Evolutionary conservation across 2,797 vertebrate genomes (phyloP), one percentile per base, ranked within the genome.

Genomic region (Myripristis murdjan): DNA sequence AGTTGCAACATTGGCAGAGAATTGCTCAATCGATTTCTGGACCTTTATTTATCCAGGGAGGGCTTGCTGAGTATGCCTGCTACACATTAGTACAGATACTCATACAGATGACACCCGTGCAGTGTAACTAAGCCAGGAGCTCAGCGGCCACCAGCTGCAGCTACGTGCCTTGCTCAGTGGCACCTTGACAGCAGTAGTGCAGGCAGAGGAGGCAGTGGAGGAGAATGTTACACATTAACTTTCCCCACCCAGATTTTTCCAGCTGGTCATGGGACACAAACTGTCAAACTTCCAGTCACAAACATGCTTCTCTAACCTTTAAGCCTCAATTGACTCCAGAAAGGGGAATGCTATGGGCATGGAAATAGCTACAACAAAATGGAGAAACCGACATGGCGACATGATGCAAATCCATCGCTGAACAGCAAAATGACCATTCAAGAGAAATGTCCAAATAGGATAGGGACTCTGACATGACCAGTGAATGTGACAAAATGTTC

Each of bases 11-110:
- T 33, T 43, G 58, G 60, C 37, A 87, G 54, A 72, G 33, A 66
- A 77, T 93, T 94, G 88, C 91, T 87, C 89, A 93, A 93, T 90
- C 70, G 1, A 76, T 85, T 73, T 67, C 24, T 48, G 10, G 11
- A 52, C 60, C 60, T 75, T 70, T 77, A 80, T 86, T 86, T 77
- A 75, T 63, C 65, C 61, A 76, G 52, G 77, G 65, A 82, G 71
- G 64, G 53, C 73, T 64, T 79, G 28, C 41, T 54, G 47, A 47
- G 48, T 11, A 1, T 56, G 64, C 22, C 51, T 18, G 33, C 56
- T 46, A 31, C 20, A 64, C 47, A 47, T 62, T 48, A 41, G 44
- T 22, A 48, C 28, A 64, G 24, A 69, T 11, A 14, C 39, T 52
- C 31, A 12, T 61, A 5, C 20, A 52, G 22, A 8, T 69, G 46